A percentile compares a stretch with the other conserved stretches of the same genome.
Evolutionary conservation across 2,797 vertebrate species (phyloP).

Genomic region (Sebastes aleutianus): DNA sequence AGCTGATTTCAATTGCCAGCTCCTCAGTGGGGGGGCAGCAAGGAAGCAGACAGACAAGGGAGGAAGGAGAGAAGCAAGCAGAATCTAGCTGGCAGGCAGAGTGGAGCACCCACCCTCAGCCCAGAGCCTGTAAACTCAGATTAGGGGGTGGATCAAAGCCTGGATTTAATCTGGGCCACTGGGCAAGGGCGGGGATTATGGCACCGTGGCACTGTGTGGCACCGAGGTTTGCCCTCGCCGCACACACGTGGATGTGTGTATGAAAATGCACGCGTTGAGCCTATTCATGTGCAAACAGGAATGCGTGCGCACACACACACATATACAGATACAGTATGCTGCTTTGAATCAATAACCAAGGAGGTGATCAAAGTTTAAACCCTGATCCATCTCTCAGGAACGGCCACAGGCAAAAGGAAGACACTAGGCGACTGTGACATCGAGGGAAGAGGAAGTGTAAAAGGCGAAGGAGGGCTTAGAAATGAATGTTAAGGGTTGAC

Average conservation of each 20-base stretch:
- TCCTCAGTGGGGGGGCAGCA: constrained; percentile 68
- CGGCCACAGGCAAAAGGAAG: constrained; percentile 60
- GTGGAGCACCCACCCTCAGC: constrained; percentile 78
- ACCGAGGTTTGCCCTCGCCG: constrained; percentile 71
- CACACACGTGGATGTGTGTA: constrained; percentile 36
- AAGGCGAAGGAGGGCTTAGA: constrained; percentile 64
- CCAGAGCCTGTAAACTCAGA: constrained; percentile 85
- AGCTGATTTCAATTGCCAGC: constrained; percentile 80
- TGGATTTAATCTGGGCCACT: constrained; percentile 86
- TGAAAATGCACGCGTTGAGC: constrained; percentile 40
- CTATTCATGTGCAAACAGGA: constrained; percentile 35
- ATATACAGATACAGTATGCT: neutral
- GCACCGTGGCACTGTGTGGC: constrained; percentile 75
- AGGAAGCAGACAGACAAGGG: constrained; percentile 70
- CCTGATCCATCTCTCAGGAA: constrained; percentile 54
- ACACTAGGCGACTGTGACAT: constrained; percentile 61
- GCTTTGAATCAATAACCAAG: constrained; percentile 41
- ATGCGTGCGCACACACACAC: neutral
- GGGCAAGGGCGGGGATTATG: constrained; percentile 82
- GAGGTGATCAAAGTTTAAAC: constrained; percentile 65
- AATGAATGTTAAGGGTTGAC: constrained; percentile 70
- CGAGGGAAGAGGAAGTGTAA: constrained; percentile 60
- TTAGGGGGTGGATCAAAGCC: constrained; percentile 86
- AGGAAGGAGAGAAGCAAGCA: constrained; percentile 73
- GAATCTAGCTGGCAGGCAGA: constrained; percentile 80